Conservation (phyloP, 2,113 vertebrate genomes). For the Trematocara zebra region DNA sequence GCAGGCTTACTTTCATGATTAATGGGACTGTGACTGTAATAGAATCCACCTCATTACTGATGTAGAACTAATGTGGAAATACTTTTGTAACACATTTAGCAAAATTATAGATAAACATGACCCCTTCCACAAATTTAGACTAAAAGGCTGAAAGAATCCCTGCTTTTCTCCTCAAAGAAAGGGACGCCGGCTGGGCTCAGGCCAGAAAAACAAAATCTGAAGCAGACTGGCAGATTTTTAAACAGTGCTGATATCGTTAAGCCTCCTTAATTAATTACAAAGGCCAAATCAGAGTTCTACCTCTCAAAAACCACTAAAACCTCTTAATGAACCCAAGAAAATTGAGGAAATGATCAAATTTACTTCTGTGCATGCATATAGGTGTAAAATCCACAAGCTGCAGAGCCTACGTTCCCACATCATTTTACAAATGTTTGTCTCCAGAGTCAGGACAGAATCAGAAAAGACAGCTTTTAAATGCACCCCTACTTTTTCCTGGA, state of each 20-base stretch:
- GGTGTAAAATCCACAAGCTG: not conserved
- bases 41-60: not conserved
- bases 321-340: not conserved
- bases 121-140: not conserved
- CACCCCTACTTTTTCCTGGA: not conserved
- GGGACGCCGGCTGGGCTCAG: not conserved
- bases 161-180: not conserved
- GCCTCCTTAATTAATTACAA: not conserved
- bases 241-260: not conserved
- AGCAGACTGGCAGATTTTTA: not conserved
- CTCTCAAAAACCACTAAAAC: not conserved
- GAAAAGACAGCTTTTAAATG: not conserved
- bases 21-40: not conserved
- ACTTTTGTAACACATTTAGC: not conserved
- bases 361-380: not conserved
- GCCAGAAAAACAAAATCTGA: not conserved
- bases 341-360: not conserved
- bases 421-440: not conserved
- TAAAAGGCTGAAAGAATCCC: not conserved
- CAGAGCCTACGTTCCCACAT: not conserved
- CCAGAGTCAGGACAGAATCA: not conserved
- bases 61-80: not conserved
- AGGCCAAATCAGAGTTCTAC: not conserved
- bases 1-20: not conserved
- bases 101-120: not conserved